Base-by-base conservation (phyloP, 2,797 vertebrate genomes). In the Glyptemys insculpta region DNA sequence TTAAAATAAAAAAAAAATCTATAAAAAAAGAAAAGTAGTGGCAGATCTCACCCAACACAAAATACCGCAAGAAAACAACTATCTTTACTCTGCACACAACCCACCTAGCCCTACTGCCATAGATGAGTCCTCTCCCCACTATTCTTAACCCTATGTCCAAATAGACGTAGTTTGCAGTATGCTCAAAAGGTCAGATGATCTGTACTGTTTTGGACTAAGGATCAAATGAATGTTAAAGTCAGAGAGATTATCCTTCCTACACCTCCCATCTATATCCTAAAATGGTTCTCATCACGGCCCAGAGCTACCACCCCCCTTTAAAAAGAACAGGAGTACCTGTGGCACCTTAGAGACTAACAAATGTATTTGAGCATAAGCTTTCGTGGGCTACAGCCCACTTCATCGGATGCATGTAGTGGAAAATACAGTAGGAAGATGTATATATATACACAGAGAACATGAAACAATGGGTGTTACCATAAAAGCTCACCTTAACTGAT, bases 21-120 rank as follows among this genome's bases (percentile, higher is more conserved):
- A 0, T 0, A 7, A 44, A 86, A 44, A 19, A 16, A 2, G 12
- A 91, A 0, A 52, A 78, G 1, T 23, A 4, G 3, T 18, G 59
- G 65, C 0, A 72, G 18, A 19, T 65, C 5, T 92, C 87, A 44
- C 3, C 1, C 19, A 68, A 6, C 34, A 83, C 8, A 41, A 91
- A 90, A 82, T 56, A 12, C 0, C 56, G 50, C 56, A 47, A 87
- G 47, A 79, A 41, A 12, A 29, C 11, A 76, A 29, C 8, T n/a
- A 72, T 72, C 19, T 41, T 72, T 21, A 72, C 37, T 72, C 37
- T 23, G n/a, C 68, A 12, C 37, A 37, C 18, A 37, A 8, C 18
- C 18, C 62, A 41, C 68, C 68, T 41, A 72, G 21, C 68, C 68
- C 37, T 23, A 6, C 5, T 37, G 19, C 10, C 34, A 65, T 65